Conservation (phyloP, 2,113 vertebrate genomes). For the Peucedramus taeniatus region DNA sequence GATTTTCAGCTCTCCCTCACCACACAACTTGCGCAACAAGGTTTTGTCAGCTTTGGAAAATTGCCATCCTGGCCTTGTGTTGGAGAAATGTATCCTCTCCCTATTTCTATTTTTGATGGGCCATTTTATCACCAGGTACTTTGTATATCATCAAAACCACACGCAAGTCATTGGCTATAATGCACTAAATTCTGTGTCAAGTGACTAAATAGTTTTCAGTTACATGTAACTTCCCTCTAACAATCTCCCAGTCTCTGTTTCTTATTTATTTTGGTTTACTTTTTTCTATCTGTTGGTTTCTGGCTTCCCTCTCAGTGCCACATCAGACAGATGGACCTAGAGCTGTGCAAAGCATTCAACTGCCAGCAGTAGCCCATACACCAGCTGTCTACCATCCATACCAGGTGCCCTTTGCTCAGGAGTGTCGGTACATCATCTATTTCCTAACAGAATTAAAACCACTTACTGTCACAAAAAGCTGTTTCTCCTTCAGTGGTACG, state of each 20-base stretch:
- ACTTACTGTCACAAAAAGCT: neutral
- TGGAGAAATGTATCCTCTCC: neutral
- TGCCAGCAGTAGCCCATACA: neutral
- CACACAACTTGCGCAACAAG: neutral
- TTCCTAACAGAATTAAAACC: neutral
- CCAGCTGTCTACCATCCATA: slow-evolving; percentile 10
- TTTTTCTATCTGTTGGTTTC: neutral
- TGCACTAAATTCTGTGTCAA: neutral
- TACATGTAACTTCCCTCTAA: neutral
- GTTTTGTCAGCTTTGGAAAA: slow-evolving; percentile 7
- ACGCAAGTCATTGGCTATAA: neutral
- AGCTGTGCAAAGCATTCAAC: neutral
- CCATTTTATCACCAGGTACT: neutral
- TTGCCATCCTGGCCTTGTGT: neutral
- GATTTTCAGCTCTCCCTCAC: neutral
- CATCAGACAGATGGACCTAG: slow-evolving; percentile 25
- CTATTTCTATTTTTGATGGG: neutral
- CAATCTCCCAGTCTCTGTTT: neutral
- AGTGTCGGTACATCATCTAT: neutral
- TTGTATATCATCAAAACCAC: neutral
- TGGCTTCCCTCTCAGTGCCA: neutral
- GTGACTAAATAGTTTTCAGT: neutral
- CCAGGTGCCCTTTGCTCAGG: slow-evolving; percentile 8
- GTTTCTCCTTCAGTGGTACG: neutral
- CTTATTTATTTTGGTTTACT: neutral